Conservation (phyloP, 2,797 vertebrate genomes). For the Oreochromis mossambicus region DNA sequence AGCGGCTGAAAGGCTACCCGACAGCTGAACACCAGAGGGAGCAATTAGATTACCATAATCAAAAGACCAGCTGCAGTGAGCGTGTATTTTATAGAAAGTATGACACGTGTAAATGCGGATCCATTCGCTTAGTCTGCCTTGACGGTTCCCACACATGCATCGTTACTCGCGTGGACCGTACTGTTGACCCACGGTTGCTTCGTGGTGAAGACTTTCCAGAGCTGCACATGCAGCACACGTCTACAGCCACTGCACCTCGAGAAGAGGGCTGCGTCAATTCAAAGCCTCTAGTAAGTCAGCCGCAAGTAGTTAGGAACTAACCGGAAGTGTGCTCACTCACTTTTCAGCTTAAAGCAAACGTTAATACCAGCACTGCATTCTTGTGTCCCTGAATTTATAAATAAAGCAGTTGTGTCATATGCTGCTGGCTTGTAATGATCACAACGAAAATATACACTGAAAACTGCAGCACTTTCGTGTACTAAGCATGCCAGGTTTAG, state of each 20-base stretch:
- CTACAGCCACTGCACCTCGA: neutral
- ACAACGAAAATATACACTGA: neutral
- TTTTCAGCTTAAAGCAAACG: neutral
- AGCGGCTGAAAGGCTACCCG: neutral
- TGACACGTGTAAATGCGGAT: neutral
- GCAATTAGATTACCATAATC: constrained; percentile 7
- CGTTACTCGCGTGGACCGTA: neutral
- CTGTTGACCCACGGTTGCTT: neutral
- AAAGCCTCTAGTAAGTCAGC: neutral
- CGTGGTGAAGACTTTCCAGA: neutral
- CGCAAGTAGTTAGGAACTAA: neutral
- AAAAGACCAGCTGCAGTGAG: neutral
- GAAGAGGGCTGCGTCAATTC: neutral
- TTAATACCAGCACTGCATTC: neutral
- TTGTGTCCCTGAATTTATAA: neutral
- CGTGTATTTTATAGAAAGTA: neutral
- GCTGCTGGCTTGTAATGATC: neutral
- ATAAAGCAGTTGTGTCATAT: neutral
- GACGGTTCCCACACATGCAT: neutral
- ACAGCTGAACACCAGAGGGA: constrained; percentile 36
- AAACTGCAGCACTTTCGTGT: neutral
- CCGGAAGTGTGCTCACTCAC: neutral
- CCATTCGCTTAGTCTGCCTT: neutral
- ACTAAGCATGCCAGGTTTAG: neutral
- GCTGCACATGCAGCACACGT: constrained; percentile 3